These are phyloP conservation scores for Cirrhinus molitorella DNA, from an alignment of 2,797 vertebrate species.

Conservation along the genomic window DNA sequence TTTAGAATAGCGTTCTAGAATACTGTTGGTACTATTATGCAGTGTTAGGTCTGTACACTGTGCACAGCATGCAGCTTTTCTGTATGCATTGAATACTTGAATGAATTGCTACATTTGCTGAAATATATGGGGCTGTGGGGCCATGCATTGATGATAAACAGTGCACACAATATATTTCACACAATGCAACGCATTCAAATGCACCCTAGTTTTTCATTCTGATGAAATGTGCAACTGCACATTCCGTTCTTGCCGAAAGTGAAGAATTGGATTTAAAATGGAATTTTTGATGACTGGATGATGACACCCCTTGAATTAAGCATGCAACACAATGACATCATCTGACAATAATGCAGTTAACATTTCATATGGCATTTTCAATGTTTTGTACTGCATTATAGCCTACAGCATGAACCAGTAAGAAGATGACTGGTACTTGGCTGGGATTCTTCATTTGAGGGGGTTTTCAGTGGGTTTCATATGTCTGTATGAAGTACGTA, in stretches of 20 bases:
- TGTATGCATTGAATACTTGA: neutral
- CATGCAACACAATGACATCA: slow-evolving; percentile 12
- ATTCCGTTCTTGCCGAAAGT: neutral
- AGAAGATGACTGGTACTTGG: neutral
- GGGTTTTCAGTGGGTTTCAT: neutral
- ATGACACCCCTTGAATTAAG: neutral
- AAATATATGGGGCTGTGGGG: neutral
- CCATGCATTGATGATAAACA: neutral
- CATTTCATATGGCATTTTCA: neutral
- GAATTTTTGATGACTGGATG: slow-evolving; percentile 14
- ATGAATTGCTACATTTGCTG: slow-evolving; percentile 1
- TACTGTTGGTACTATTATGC: neutral
- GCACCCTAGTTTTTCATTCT: neutral
- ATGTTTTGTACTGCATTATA: neutral
- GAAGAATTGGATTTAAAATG: neutral
- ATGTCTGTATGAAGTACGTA: neutral
- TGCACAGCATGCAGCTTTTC: neutral
- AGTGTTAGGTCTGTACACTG: neutral
- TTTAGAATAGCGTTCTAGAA: neutral
- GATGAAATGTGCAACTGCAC: neutral
- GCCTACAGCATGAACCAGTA: neutral
- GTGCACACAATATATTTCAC: neutral
- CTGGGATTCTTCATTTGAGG: neutral
- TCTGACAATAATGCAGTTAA: neutral
- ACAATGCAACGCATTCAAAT: neutral